Base-by-base conservation (phyloP, 2,797 vertebrate genomes). In the Mionectes olivaceus region DNA sequence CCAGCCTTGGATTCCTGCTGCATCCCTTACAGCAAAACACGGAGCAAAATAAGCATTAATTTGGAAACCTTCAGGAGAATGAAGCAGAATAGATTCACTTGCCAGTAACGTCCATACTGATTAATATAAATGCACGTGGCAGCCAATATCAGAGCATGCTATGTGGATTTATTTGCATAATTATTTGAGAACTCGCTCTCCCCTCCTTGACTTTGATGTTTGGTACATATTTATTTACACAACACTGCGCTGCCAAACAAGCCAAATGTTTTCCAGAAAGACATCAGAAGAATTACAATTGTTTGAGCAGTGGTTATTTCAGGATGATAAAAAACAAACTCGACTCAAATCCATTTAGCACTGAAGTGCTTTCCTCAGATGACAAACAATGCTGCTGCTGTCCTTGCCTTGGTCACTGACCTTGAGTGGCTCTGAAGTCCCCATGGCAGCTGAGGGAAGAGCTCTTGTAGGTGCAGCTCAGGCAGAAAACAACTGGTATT, bases 151-250 rank as follows among this genome's bases (percentile, higher is more conserved):
- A 52, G 76, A 95, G 71, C 53, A 60, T 37, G 17, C 82, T 91
- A 19, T 74, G 83, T 71, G 50, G 94, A 94, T 84, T 86, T 96
- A 97, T 98, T 97, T 98, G 94, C 94, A 96, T 97, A 97, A 97
- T 97, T 96, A 94, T 94, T 96, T 81, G 89, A 92, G 94, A 97
- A 91, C 55, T 86, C 46, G 11, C 75, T 78, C 68, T 89, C 39
- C 83, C 41, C 86, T 96, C 67, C 56, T 96, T 71, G 93, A 85
- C 78, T 96, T 93, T 94, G 91, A 93, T 94, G 85, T 83, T 93
- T 56, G 56, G 71, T 95, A 86, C 88, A 56, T 94, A 96, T 95
- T 96, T 96, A 96, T 96, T 95, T 96, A 97, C 44, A 96, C 87
- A 90, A 87, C 52, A 46, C 85, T 83, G 84, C 90, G 30, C 88